phyloP scores from a whole-genome alignment of 1,140 invertebrate genomes.

The Lasioglossum baleicum region DNA sequence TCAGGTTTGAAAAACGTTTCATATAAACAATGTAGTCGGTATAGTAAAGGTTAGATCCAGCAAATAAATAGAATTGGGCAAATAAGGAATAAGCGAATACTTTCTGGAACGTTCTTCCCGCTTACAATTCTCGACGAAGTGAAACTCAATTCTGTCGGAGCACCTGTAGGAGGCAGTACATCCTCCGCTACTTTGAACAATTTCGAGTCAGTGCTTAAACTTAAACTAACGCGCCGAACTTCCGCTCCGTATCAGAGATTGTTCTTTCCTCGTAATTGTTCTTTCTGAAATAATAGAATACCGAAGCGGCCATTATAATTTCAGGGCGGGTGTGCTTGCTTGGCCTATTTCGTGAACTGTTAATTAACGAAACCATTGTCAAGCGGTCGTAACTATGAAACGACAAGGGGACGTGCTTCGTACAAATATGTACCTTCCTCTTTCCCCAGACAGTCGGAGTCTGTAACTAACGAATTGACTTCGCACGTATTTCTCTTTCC shows the following conservation, averaged over 20 bases:
- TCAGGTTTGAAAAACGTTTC: no score
- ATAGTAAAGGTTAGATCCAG: no score
- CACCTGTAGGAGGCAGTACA: neutral
- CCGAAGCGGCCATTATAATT: slow-evolving; percentile 37
- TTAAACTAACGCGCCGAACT: neutral
- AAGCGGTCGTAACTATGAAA: slow-evolving; percentile 54
- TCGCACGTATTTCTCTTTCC: slow-evolving; percentile 11
- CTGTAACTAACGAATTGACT: slow-evolving; percentile 5
- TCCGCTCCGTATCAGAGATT: neutral
- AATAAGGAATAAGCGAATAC: no score
- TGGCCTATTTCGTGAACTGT: slow-evolving; percentile 52
- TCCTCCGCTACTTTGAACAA: neutral
- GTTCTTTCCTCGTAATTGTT: slow-evolving; percentile 2
- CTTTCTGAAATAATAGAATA: slow-evolving; percentile 57
- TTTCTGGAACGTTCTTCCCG: no score
- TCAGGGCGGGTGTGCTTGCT: neutral
- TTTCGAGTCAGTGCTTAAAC: neutral
- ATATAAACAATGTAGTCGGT: no score
- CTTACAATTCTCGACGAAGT: no score
- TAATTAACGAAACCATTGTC: slow-evolving; percentile 64
- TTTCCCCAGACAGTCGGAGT: neutral
- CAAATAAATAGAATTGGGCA: no score
- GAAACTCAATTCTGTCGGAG: neutral
- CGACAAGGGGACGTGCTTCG: slow-evolving; percentile 39
- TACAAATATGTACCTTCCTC: slow-evolving; percentile 28